A percentile compares a stretch with the other conserved stretches of the same genome.
Conservation (phyloP, 2,797 vertebrate genomes). For the Pseudotriccus pelzelni region DNA sequence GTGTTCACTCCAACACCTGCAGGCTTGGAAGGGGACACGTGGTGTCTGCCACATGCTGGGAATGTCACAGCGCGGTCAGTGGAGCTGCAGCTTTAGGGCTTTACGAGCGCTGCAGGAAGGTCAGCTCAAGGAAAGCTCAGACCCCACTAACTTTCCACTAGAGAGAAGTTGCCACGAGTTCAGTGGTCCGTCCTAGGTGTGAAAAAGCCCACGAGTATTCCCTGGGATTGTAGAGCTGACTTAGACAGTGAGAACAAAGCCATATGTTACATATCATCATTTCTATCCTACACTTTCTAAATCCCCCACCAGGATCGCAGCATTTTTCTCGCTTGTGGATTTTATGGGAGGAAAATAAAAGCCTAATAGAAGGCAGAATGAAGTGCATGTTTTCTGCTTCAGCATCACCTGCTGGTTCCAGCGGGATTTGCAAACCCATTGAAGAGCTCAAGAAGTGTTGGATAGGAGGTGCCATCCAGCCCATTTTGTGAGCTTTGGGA, state of each 20-base stretch:
- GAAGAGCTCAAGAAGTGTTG: background rate
- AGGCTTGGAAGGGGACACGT: background rate
- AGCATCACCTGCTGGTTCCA: constrained; percentile 66
- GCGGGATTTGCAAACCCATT: constrained; percentile 34
- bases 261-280: background rate
- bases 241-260: constrained; percentile 2
- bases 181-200: background rate
- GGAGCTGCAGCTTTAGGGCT: background rate
- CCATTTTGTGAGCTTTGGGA: background rate
- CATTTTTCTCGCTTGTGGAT: background rate
- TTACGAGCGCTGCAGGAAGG: background rate
- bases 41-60: background rate
- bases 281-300: background rate
- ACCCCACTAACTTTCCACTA: background rate
- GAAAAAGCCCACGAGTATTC: background rate
- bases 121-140: background rate
- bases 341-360: constrained; percentile 19
- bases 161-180: background rate
- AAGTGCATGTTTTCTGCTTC: constrained; percentile 60
- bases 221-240: background rate
- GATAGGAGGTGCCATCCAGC: background rate
- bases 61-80: background rate
- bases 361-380: background rate
- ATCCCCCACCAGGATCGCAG: background rate
- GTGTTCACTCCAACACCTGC: background rate